Evolutionary conservation across 2,888 invertebrate genomes (phyloP), one percentile per base, ranked within the genome.

Genomic region (Lymantria dispar): DNA sequence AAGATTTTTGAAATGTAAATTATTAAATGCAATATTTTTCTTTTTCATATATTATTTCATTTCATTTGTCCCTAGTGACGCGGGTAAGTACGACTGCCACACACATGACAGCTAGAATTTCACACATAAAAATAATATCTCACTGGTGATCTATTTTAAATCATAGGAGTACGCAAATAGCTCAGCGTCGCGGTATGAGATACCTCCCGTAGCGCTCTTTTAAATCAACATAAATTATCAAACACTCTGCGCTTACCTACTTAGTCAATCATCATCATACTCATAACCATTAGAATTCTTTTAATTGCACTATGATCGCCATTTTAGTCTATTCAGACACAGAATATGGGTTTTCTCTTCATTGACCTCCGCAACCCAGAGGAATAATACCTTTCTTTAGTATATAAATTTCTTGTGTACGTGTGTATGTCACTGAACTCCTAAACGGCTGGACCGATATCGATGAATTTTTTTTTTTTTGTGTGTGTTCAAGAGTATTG

Each of bases 81-180:
- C 54, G 43, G 50, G 56, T 58, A 59, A 60, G 58, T 56, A 65
- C 60, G 63, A 57, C 33, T 10, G 33, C 9, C 9, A 33, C 22
- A 22, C 22, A 22, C 22, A 22, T 64, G 70, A 62, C 64, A 60
- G 65, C 62, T 59, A 64, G 61, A 72, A 66, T 61, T 68, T 70
- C 69, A 58, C 43, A 60, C 64, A 65, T 72, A 80, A 80, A 81
- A 80, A 81, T 78, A 80, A 74, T 77, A 78, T 80, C 74, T 77
- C 74, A 64, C 77, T 72, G 64, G 72, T 64, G 68, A 74, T 76
- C 78, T 80, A 82, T 83, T 80, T 53, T 80, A 74, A 71, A 79
- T 76, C 78, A 74, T 74, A 64, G 62, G 68, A 70, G 71, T 68
- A 74, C 80, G 75, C 72, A 78, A 79, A 82, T 80, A 83, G 73